phyloP scores from a whole-genome alignment of 2,888 invertebrate species.

The Dolichopus griseipennis region DNA sequence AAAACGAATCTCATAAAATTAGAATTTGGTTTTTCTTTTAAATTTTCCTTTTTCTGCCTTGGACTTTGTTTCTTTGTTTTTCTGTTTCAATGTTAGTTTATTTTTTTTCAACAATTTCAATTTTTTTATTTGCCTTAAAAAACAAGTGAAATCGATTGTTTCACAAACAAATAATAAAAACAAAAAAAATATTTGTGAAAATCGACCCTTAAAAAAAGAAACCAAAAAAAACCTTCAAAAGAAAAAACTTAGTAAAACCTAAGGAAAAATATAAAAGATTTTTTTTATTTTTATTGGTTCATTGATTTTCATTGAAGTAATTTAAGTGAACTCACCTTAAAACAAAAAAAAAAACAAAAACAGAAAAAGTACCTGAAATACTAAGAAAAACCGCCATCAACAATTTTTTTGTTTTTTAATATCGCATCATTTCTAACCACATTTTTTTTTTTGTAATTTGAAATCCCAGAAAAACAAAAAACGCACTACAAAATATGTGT shows the following conservation, averaged over 20 bases:
- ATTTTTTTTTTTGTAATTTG: too few relatives aligned
- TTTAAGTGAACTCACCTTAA: slow-evolving; percentile 6
- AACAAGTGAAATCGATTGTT: background rate
- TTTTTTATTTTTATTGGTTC: background rate
- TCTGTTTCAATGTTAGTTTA: background rate
- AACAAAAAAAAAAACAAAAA: background rate
- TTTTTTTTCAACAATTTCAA: background rate
- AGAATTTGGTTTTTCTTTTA: background rate
- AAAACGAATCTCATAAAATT: background rate
- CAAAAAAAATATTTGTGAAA: background rate
- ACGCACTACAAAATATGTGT: background rate
- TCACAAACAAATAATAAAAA: background rate
- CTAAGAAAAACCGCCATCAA: too few relatives aligned
- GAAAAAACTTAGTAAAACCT: background rate
- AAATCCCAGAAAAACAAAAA: background rate
- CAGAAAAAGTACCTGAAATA: too few relatives aligned
- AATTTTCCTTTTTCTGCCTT: too few relatives aligned
- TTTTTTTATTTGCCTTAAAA: background rate
- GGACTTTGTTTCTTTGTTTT: too few relatives aligned
- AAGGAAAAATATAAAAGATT: background rate
- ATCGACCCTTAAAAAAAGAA: slow-evolving; percentile 1
- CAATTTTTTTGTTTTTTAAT: too few relatives aligned
- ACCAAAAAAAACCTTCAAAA: background rate
- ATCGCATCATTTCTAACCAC: too few relatives aligned
- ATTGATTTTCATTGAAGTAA: slow-evolving; percentile 4